A percentile compares a stretch with the other conserved stretches of the same genome.
These are phyloP conservation scores for Eretmocerus hayati DNA, from an alignment of 2,888 invertebrate species.

Conservation along the genomic window DNA sequence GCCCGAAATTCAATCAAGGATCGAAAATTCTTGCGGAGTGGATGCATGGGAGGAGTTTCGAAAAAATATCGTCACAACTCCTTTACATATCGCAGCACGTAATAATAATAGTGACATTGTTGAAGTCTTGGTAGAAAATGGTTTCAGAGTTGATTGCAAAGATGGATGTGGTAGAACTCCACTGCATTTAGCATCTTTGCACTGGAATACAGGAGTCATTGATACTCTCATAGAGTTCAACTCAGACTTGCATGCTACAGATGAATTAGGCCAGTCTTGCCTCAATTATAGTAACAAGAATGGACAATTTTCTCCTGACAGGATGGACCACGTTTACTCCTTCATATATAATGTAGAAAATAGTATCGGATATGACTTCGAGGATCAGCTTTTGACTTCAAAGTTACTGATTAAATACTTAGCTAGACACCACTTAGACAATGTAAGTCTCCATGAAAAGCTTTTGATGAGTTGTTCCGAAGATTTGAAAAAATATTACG, in stretches of 20 bases:
- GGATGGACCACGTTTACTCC: slow-evolving; percentile 1
- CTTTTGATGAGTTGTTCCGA: neutral
- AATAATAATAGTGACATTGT: slow-evolving; percentile 11
- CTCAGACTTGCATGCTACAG: slow-evolving; percentile 1
- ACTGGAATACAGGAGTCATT: slow-evolving; percentile 1
- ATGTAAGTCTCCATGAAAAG: neutral
- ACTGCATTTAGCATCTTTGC: slow-evolving; percentile 10
- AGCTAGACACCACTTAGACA: neutral
- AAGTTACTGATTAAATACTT: slow-evolving; percentile 3
- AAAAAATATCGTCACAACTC: slow-evolving; percentile 8
- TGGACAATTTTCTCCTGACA: neutral
- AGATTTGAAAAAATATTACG: neutral
- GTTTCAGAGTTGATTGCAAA: slow-evolving; percentile 4
- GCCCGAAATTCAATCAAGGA: neutral
- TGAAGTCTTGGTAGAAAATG: slow-evolving; percentile 6
- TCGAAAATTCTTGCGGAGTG: neutral
- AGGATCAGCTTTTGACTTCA: neutral
- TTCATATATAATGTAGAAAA: slow-evolving; percentile 1
- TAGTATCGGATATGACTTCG: neutral
- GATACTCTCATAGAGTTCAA: slow-evolving; percentile 7
- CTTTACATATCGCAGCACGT: slow-evolving; percentile 11
- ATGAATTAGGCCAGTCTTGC: slow-evolving; percentile 2
- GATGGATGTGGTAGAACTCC: slow-evolving; percentile 11
- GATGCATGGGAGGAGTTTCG: slow-evolving; percentile 6
- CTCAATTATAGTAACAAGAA: slow-evolving; percentile 5